Evolutionary conservation across 1,140 invertebrate species (phyloP).

Genomic region (Leptoteleia sp.): DNA sequence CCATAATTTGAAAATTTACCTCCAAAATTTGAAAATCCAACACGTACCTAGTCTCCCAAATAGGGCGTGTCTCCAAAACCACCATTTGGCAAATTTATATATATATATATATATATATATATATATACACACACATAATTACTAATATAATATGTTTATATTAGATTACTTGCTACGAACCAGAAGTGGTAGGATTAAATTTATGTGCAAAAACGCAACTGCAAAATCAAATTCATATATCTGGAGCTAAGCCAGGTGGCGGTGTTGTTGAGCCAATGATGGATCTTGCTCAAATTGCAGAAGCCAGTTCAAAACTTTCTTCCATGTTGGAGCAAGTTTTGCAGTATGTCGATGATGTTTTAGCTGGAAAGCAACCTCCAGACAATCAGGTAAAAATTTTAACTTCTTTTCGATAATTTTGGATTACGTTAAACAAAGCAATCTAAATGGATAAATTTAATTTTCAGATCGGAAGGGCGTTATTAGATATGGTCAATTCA

Average conservation of each 20-base stretch:
- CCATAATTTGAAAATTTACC: no score
- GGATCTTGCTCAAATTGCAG: slow-evolving; percentile 92
- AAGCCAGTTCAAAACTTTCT: slow-evolving; percentile 89
- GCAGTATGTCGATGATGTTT: slow-evolving; percentile 93
- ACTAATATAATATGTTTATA: neutral
- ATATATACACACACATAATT: no score
- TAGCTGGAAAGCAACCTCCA: slow-evolving; percentile 87
- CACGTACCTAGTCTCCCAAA: no score
- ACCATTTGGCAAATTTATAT: no score
- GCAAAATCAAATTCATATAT: slow-evolving; percentile 64
- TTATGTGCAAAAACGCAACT: slow-evolving; percentile 88
- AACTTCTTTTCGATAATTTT: no score
- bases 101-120: neutral
- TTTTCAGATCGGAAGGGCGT: slow-evolving; percentile 90
- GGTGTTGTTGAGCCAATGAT: slow-evolving; percentile 89
- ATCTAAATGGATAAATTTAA: no score
- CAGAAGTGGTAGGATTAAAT: slow-evolving; percentile 92
- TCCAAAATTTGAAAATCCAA: no score
- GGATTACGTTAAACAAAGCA: no score
- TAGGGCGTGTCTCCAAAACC: no score
- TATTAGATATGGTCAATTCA: slow-evolving; percentile 94
- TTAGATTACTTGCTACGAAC: slow-evolving; percentile 81
- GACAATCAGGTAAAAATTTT: slow-evolving; percentile 84
- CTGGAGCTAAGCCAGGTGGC: slow-evolving; percentile 76
- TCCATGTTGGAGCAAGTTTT: slow-evolving; percentile 90